Conservation (phyloP, 2,888 invertebrate genomes). For the Hirtodrosophila histrioides region DNA sequence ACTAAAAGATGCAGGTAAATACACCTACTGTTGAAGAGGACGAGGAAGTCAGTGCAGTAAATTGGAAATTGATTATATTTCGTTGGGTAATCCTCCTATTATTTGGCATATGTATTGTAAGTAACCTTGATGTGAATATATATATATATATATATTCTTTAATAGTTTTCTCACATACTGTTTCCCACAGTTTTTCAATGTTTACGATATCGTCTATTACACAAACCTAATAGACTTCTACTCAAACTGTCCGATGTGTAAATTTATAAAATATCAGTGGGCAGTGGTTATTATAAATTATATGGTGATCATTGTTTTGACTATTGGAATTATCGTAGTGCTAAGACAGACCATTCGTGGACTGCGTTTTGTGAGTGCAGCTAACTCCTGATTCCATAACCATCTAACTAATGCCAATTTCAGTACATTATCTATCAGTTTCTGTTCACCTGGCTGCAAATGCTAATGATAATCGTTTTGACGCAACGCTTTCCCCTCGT, state of each 20-base stretch:
- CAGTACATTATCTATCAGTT: slow-evolving; percentile 32
- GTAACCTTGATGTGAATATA: not conserved
- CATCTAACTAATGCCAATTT: not conserved
- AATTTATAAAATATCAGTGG: slow-evolving; percentile 17
- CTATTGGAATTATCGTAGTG: slow-evolving; percentile 3
- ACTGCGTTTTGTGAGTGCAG: slow-evolving; percentile 36
- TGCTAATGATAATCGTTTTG: slow-evolving; percentile 36
- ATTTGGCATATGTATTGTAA: slow-evolving; percentile 14
- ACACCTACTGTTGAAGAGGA: too few relatives aligned
- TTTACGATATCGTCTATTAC: not conserved
- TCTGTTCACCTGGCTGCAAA: slow-evolving; percentile 29
- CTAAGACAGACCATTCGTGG: slow-evolving; percentile 2
- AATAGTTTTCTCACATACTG: too few relatives aligned
- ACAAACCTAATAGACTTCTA: slow-evolving; percentile 3
- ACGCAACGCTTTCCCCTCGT: slow-evolving; percentile 18
- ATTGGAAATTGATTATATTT: slow-evolving; percentile 17
- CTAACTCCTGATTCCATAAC: too few relatives aligned
- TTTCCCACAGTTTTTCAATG: slow-evolving; percentile 8
- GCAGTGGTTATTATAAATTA: not conserved
- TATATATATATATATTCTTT: not conserved
- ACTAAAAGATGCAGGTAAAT: too few relatives aligned
- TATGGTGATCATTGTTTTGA: not conserved
- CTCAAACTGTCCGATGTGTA: not conserved
- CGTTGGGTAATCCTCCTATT: slow-evolving; percentile 5
- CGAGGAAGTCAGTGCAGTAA: not conserved